phyloP scores from a whole-genome alignment of 2,797 vertebrate species.

The Dryobates pubescens region DNA sequence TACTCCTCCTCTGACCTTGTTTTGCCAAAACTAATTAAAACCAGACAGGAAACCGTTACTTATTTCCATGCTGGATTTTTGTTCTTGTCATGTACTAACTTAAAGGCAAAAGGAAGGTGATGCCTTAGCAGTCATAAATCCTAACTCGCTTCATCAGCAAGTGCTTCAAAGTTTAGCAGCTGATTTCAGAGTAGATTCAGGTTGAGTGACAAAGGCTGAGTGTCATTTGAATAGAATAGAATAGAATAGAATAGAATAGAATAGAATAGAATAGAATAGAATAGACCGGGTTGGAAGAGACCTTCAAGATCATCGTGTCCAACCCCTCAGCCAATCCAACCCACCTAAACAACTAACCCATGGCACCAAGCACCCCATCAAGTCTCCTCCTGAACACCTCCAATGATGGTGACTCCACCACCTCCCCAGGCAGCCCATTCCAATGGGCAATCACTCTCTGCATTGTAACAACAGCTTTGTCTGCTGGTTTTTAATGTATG shows the following conservation, averaged over 20 bases:
- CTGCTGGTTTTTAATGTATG: background rate
- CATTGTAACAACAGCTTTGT: background rate
- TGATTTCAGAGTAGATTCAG: background rate
- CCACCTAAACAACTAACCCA: no score
- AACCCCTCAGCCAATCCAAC: no score
- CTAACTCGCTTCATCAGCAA: background rate
- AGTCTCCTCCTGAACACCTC: no score
- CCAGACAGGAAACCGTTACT: background rate
- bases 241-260: no score
- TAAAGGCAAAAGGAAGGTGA: background rate
- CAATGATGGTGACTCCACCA: no score
- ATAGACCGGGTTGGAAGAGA: no score
- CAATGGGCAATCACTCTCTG: no score
- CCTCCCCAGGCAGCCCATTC: no score
- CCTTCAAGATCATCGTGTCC: no score
- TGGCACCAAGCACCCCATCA: no score
- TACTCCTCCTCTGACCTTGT: constrained; percentile 1
- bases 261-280: no score
- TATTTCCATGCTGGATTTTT: background rate
- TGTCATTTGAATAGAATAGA: no score
- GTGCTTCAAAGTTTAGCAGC: background rate
- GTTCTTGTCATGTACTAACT: background rate
- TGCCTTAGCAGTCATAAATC: background rate
- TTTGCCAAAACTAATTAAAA: constrained; percentile 43
- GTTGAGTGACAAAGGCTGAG: background rate